Evolutionary conservation across 35 echinoderm and acorn worm genomes (phyloP).

Genomic region (Apostichopus parvimensis): DNA sequence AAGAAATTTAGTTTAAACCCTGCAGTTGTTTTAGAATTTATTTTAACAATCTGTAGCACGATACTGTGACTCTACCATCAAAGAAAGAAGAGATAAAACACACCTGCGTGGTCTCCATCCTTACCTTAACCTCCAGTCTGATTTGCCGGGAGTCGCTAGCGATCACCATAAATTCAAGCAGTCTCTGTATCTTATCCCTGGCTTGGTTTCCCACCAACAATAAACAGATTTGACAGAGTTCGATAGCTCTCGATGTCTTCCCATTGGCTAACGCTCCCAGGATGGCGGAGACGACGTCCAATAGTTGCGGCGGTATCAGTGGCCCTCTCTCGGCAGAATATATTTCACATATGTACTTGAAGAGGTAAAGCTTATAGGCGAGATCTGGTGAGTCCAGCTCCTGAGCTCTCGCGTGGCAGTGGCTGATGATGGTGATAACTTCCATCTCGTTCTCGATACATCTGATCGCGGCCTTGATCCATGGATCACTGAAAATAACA

Average conservation of each 20-base stretch:
- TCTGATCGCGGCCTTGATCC: constrained; percentile 75
- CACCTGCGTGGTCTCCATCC: not conserved
- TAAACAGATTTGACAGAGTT: constrained; percentile 74
- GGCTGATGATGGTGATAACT: constrained; percentile 48
- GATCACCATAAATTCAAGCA: constrained; percentile 79
- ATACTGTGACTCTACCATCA: too few species aligned
- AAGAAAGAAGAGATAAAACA: not conserved
- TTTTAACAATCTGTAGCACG: too few species aligned
- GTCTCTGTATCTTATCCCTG: constrained; percentile 56
- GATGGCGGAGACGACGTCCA: constrained; percentile 63
- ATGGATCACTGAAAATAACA: constrained; percentile 66
- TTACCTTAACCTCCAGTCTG: constrained; percentile 81
- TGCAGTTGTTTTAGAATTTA: too few species aligned
- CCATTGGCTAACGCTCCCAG: constrained; percentile 68
- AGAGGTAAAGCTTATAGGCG: constrained; percentile 82
- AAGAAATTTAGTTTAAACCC: too few species aligned
- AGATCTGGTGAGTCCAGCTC: constrained; percentile 29
- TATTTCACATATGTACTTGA: constrained; percentile 66
- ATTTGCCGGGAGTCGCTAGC: constrained; percentile 64
- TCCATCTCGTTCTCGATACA: constrained; percentile 83
- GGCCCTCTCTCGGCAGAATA: constrained; percentile 48
- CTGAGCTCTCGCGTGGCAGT: constrained; percentile 55
- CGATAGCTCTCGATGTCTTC: constrained; percentile 73
- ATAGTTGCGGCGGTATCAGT: constrained; percentile 62
- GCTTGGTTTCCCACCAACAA: constrained; percentile 54